Evolutionary conservation across 2,888 invertebrate species (phyloP), one percentile per base, ranked within the genome.

Genomic region (Drosophila merina): DNA sequence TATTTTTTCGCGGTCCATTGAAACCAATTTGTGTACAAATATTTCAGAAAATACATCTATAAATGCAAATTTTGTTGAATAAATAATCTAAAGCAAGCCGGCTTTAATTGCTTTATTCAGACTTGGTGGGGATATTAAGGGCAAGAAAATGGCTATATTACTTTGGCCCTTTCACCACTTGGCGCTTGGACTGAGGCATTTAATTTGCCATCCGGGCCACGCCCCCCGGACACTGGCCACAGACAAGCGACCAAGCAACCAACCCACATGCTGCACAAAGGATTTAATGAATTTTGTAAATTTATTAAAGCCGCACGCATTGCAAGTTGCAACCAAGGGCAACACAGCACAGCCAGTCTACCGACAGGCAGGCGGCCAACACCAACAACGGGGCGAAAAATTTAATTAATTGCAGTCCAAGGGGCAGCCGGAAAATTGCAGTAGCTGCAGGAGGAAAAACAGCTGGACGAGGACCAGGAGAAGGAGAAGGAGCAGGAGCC

Each of bases 351-450:
- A 40, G n/a, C 40, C 40, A 40, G 40, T n/a, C 42, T 9, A 25
- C 44, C 44, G 9, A 44, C 44, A 42, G 40, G 12, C 72, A 72
- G 47, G 12, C 55, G 52, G 55, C 45, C 62, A 64, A 58, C 57
- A 56, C 42, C 45, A 64, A 31, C 51, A 77, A 48, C 51, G 56
- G 71, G 62, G 60, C 40, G 52, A 75, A 79, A 88, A 86, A 88
- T 84, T 77, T 79, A 88, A 83, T 84, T 88, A 88, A 88, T 86
- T 83, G 88, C 80, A 76, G 63, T 54, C 52, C 52, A 51, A 50
- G 33, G 33, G 50, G 68, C n/a, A 66, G 62, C 14, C 51, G 67
- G 67, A 67, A 67, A 68, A 68, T 47, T 42, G 74, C 72, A 59
- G 50, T 8, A 45, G 52, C 68, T 72, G 64, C 52, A 54, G 49